phyloP scores from a whole-genome alignment of 23 tunicate species.

The Trididemnum nubilum region DNA sequence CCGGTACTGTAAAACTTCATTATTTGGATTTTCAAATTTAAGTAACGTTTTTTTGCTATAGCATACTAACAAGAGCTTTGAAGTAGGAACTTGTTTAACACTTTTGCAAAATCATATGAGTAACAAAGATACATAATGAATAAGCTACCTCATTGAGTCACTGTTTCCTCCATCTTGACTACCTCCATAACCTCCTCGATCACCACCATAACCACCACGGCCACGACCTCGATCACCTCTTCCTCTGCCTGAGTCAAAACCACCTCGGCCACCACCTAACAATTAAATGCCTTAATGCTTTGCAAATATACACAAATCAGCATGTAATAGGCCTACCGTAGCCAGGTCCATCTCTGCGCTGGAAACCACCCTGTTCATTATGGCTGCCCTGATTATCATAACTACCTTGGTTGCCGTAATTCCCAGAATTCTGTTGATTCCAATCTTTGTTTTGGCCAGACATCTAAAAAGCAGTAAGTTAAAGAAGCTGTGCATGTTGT shows the following conservation, averaged over 20 bases:
- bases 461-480: not conserved
- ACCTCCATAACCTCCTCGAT: not conserved
- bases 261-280: constrained; percentile 14
- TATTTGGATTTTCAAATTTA: no score
- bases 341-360: not conserved
- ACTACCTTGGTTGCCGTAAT: not conserved
- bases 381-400: no score
- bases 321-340: not conserved
- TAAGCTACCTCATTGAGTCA: not conserved
- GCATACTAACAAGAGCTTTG: no score
- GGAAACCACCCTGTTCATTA: no score
- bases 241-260: not conserved
- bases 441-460: not conserved
- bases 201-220: not conserved
- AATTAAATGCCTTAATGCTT: not conserved
- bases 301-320: no score
- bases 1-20: no score
- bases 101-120: no score
- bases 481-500: not conserved
- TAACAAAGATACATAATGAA: no score
- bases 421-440: constrained; percentile 4
- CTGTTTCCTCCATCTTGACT: not conserved
- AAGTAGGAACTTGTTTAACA: no score
- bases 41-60: no score
- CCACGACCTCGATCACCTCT: constrained; percentile 14